phyloP scores from a whole-genome alignment of 2,113 vertebrate genomes.

The Noctilio leporinus region DNA sequence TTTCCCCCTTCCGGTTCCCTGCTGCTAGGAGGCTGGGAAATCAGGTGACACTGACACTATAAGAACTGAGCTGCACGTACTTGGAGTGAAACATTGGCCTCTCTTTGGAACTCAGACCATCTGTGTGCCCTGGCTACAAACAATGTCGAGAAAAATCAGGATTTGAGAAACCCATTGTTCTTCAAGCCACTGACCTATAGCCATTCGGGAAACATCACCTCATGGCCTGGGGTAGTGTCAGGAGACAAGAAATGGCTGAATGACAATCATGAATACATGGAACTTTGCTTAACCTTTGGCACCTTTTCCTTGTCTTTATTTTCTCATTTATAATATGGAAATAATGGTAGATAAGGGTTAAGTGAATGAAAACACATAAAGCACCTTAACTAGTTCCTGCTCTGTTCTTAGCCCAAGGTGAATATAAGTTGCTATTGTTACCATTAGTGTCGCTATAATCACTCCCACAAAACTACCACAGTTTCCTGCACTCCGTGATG shows the following conservation, averaged over 20 bases:
- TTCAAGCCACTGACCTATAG: not conserved
- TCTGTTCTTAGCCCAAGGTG: not conserved
- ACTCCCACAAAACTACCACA: not conserved
- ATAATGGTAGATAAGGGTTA: not conserved
- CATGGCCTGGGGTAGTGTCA: not conserved
- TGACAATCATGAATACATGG: not conserved
- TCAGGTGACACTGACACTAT: accelerated
- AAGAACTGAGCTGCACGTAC: too few species aligned
- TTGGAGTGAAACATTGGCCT: not conserved
- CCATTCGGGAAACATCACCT: not conserved
- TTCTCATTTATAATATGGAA: not conserved
- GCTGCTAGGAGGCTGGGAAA: not conserved
- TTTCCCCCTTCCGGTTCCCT: not conserved
- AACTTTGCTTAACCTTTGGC: not conserved
- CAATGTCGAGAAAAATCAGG: not conserved
- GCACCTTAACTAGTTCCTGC: not conserved
- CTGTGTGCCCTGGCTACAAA: not conserved
- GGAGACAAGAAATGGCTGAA: not conserved
- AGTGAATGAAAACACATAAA: not conserved
- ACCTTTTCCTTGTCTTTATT: not conserved
- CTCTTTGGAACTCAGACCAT: not conserved
- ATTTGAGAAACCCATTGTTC: not conserved
- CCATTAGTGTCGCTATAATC: not conserved
- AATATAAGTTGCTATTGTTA: not conserved
- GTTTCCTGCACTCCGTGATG: not conserved